Conservation (phyloP, 2,888 invertebrate species). For the Oxytorus armatus region DNA sequence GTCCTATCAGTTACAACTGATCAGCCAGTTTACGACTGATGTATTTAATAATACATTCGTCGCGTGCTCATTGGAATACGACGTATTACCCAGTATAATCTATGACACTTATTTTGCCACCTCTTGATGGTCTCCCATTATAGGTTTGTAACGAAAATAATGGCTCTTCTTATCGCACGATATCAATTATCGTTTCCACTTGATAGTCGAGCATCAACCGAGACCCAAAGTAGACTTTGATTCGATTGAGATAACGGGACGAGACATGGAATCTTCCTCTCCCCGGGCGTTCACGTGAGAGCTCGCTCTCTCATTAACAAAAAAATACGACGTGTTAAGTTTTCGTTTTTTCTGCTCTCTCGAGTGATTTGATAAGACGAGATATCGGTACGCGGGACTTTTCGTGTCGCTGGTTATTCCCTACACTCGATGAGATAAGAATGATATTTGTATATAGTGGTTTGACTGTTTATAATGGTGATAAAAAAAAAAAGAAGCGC, state of each 20-base stretch:
- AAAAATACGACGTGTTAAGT: neutral
- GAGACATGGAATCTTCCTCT: conserved; percentile 24
- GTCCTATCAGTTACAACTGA: neutral
- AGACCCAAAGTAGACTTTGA: conserved; percentile 20
- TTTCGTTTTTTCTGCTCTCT: neutral
- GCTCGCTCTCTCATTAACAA: neutral
- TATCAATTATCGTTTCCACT: conserved; percentile 40
- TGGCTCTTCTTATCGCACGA: conserved; percentile 25
- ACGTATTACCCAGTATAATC: neutral
- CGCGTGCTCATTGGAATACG: neutral
- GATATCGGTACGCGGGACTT: neutral
- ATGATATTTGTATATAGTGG: neutral
- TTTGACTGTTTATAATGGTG: too few species aligned
- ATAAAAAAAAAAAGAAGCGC: too few species aligned
- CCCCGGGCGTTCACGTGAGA: conserved; percentile 10
- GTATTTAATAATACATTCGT: conserved; percentile 3
- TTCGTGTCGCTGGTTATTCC: neutral
- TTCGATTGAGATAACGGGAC: conserved; percentile 25
- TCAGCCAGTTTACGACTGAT: neutral
- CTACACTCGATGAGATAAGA: neutral
- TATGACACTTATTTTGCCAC: too few species aligned
- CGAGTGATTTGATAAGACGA: neutral
- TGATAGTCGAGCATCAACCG: too few species aligned
- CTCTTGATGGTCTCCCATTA: too few species aligned
- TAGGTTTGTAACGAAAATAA: conserved; percentile 5